Conservation (phyloP, 1,140 invertebrate species). For the Zaprionus ornatus region DNA sequence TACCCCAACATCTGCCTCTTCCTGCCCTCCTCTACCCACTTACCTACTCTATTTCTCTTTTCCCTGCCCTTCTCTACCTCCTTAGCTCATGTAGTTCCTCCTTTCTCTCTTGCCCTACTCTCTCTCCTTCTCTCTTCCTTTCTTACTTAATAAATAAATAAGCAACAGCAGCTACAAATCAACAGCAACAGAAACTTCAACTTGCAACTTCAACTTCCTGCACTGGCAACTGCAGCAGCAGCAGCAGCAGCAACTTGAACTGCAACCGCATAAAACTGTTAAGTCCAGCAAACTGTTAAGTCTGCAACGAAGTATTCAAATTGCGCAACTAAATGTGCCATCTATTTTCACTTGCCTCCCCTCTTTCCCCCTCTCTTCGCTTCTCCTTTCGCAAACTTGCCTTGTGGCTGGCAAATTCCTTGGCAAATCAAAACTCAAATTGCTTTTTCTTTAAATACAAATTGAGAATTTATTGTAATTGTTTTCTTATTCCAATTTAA, state of each 20-base stretch:
- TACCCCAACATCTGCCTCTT: too few species aligned
- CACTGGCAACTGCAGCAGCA: neutral
- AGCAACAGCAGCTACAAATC: conserved; percentile 1
- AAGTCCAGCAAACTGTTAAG: conserved; percentile 5
- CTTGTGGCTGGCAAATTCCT: neutral
- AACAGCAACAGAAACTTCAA: neutral
- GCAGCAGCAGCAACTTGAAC: neutral
- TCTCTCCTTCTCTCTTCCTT: neutral
- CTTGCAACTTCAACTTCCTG: too few species aligned
- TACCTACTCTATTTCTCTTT: neutral
- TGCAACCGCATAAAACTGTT: neutral
- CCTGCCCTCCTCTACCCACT: neutral
- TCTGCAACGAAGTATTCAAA: neutral
- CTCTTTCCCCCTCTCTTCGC: neutral
- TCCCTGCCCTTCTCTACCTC: neutral
- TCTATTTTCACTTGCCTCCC: neutral
- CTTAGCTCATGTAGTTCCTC: too few species aligned
- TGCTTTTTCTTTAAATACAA: neutral
- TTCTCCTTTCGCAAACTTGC: neutral
- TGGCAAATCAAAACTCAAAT: conserved; percentile 6
- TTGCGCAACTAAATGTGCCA: neutral
- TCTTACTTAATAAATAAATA: conserved; percentile 9
- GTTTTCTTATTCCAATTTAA: neutral
- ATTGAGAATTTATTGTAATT: neutral
- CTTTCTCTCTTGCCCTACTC: neutral